Evolutionary conservation across 92 coral and sea anemone genomes (phyloP).

Genomic region (Zoanthus gigantus): DNA sequence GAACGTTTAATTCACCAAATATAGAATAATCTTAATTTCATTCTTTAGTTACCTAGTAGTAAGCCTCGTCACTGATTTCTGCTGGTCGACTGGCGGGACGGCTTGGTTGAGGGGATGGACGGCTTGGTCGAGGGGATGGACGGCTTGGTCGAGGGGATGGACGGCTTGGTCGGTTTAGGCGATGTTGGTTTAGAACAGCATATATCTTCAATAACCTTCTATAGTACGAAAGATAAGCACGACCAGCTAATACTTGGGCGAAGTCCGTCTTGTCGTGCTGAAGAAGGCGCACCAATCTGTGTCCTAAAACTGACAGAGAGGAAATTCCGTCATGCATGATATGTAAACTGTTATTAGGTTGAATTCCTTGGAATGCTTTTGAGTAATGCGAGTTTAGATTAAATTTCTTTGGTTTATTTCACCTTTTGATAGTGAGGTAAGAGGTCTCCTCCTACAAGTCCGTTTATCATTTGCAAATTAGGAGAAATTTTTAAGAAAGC

Average conservation of each 20-base stretch:
- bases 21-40: no score
- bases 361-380: no score
- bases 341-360: no score
- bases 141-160: background rate
- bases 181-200: background rate
- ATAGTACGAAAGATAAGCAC: constrained; percentile 1
- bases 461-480: no score
- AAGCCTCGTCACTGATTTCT: no score
- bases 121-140: background rate
- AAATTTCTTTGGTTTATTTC: no score
- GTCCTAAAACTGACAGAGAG: background rate
- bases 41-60: no score
- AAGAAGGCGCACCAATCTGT: background rate
- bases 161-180: background rate
- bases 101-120: background rate
- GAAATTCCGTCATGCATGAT: background rate
- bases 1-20: no score
- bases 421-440: no score
- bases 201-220: background rate
- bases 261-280: background rate
- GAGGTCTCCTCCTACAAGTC: no score
- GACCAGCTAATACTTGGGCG: constrained; percentile 30
- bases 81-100: background rate
- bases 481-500: no score
- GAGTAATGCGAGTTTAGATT: no score